Evolutionary conservation across 2,888 invertebrate genomes (phyloP), one percentile per base, ranked within the genome.

Genomic region (Myopa testacea): DNA sequence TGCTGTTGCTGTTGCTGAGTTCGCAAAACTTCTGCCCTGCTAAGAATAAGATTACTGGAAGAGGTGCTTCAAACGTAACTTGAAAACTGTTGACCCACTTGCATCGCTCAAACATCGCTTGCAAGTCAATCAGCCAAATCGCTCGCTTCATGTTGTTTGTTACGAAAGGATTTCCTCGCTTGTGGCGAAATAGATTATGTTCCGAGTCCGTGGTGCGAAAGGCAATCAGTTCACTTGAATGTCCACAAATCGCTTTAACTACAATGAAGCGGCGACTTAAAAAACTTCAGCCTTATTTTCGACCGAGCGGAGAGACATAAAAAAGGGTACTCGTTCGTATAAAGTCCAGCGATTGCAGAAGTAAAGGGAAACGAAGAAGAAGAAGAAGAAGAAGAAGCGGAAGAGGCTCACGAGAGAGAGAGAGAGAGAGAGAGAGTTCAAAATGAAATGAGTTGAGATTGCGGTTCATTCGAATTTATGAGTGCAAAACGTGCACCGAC

Each of bases 391-490:
- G 16, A 2, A 60, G 26, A 16, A 60, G 60, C 26, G 63, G 4
- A 19, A 34, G 37, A 63, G 34, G 63, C 34, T 1, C 16, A 37
- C 1, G 19, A 63, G 19, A 63, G 6, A 19, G 6, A 60, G n/a
- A 26, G 37, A n/a, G n/a, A 34, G 19, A 63, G 19, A 63, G 6
- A 19, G 6, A 60, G n/a, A 26, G 37, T 7, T 7, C 6, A 6
- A 2, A 63, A 5, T 63, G 37, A 63, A 63, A 63, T 12, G 37
- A 63, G 63, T 63, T 14, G 26, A 75, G 55, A 68, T 75, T 75
- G 78, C 75, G 75, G 74, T 78, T 79, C 76, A 80, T 78, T 73
- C 34, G 78, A 80, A 80, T 80, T 80, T 80, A 80, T 80, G 80
- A 80, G 77, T 73, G 74, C 52, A 77, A 58, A 71, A 75, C 78